These are phyloP conservation scores for Drosophila neocordata DNA, from an alignment of 1,140 invertebrate genomes.

Conservation along the genomic window DNA sequence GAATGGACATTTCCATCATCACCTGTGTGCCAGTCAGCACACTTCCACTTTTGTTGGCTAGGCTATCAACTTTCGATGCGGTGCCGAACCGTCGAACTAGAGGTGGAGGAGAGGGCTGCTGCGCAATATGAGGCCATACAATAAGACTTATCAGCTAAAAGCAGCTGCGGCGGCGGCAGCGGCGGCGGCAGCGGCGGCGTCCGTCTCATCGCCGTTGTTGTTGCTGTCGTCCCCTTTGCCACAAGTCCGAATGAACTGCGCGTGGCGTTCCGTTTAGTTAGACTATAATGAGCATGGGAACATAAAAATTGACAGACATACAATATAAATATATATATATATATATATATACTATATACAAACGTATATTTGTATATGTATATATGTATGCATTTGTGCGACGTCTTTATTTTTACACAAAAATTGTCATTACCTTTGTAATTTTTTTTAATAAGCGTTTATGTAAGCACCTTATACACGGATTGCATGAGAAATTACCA, in stretches of 20 bases:
- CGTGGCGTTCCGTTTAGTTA: conserved; percentile 58
- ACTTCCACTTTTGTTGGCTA: conserved; percentile 16
- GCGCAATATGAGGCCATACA: conserved; percentile 55
- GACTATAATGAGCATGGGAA: conserved; percentile 75
- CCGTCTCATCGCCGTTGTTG: neutral
- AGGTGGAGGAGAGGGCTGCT: conserved; percentile 29
- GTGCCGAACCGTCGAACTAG: conserved; percentile 2
- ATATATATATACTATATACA: neutral
- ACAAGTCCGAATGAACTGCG: conserved; percentile 48
- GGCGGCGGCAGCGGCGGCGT: too few relatives aligned
- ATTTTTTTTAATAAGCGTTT: conserved; percentile 73
- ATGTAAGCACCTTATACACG: conserved; percentile 56
- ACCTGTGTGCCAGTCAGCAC: conserved; percentile 36
- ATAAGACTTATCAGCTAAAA: conserved; percentile 58
- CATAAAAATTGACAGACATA: conserved; percentile 41
- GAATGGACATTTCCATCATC: conserved; percentile 38
- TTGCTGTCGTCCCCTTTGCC: conserved; percentile 31
- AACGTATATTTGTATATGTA: neutral
- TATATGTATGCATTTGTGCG: conserved; percentile 48
- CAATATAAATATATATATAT: neutral
- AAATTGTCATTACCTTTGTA: conserved; percentile 72
- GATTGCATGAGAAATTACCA: conserved; percentile 39
- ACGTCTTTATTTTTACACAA: conserved; percentile 67
- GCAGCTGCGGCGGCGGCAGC: neutral
- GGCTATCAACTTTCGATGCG: conserved; percentile 23